Percentiles rank a stretch among this genome's conserved stretches.
phyloP scores from a whole-genome alignment of 2,888 invertebrate species.

The Lysandra coridon region DNA sequence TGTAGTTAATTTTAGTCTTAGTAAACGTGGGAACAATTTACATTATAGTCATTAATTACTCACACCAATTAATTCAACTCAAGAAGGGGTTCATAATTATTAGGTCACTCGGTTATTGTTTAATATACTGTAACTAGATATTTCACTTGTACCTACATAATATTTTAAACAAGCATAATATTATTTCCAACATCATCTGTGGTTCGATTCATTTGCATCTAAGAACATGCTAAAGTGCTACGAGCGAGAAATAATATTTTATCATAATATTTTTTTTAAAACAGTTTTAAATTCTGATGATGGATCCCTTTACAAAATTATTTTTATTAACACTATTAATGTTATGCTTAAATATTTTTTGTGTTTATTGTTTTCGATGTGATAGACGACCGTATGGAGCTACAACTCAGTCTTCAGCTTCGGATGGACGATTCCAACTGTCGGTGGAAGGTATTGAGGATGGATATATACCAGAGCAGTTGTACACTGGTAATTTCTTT shows the following conservation, averaged over 20 bases:
- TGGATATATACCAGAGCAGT: conserved; percentile 66
- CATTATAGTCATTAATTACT: background rate
- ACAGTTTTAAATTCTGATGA: background rate
- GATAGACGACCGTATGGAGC: conserved; percentile 67
- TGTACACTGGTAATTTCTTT: conserved; percentile 57
- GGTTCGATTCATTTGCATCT: background rate
- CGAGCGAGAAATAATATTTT: background rate
- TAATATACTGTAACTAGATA: background rate
- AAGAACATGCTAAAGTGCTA: background rate
- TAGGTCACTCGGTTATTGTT: conserved; percentile 12
- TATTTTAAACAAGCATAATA: background rate
- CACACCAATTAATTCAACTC: background rate
- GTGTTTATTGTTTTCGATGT: conserved; percentile 55
- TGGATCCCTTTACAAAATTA: background rate
- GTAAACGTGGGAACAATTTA: background rate
- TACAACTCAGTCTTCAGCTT: conserved; percentile 55
- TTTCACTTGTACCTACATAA: background rate
- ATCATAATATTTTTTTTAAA: background rate
- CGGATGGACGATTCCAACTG: conserved; percentile 65
- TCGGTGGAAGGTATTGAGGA: conserved; percentile 52
- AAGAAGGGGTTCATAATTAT: background rate
- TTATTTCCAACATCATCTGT: background rate
- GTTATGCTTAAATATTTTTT: background rate
- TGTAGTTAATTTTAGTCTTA: background rate
- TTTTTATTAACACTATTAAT: background rate